Percentiles rank a stretch among this genome's conserved stretches.
phyloP scores from a whole-genome alignment of 2,888 invertebrate species.

The Norana najaformis region DNA sequence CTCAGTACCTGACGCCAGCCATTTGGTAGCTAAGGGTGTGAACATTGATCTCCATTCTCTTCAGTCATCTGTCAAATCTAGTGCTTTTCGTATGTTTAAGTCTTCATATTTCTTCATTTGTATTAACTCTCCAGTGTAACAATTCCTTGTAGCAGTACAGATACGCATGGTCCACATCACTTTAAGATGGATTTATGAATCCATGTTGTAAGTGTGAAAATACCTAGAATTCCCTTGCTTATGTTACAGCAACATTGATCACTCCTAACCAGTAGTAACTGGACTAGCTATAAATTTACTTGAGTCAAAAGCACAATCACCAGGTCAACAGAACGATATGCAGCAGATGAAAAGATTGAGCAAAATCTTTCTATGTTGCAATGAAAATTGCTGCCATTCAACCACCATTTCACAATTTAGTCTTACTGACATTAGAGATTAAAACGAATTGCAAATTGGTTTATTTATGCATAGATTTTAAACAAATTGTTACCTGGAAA shows the following conservation, averaged over 20 bases:
- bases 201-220: neutral
- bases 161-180: neutral
- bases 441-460: neutral
- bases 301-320: neutral
- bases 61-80: neutral
- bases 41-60: neutral
- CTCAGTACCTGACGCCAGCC: neutral
- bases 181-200: constrained; percentile 1
- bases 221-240: neutral
- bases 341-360: neutral
- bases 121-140: neutral
- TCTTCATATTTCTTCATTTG: neutral
- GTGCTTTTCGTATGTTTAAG: neutral
- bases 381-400: neutral
- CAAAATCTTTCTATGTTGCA: neutral
- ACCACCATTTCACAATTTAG: neutral
- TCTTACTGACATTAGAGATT: neutral
- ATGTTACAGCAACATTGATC: neutral
- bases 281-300: too few species aligned
- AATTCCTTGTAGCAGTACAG: neutral
- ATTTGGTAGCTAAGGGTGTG: neutral
- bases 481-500: too few species aligned
- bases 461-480: too few species aligned
- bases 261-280: neutral
- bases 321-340: neutral